Base-by-base conservation (phyloP, 1,140 invertebrate genomes). In the Schlechtendalia chinensis region DNA sequence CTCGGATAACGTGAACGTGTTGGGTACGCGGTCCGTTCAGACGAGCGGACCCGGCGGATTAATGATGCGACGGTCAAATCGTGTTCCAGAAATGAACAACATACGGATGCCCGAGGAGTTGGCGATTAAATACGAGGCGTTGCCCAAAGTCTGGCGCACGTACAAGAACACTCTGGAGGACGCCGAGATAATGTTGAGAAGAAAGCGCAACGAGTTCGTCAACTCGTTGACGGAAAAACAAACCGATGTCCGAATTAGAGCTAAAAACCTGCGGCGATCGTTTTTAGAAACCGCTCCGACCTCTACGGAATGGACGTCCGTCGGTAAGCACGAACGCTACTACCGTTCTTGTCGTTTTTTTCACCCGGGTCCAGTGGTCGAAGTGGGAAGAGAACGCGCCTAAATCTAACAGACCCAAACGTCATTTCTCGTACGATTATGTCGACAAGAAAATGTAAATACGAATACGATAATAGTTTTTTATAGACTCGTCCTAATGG, bases 101-200 rank as follows among this genome's bases (percentile, higher is more conserved):
- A 50, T 59, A 50, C 58, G 27, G 29, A 47, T 47, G n/a, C 1
- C 75, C 24, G 22, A 79, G 47, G 0, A 14, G 27, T 27, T 79
- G 24, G 10, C 12, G 27, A 3, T 45, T 29, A 59, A 63, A 47
- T 79, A 79, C 27, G 14, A 50, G 61, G 24, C 63, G 27, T 50
- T 79, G 14, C 50, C 63, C 24, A 17, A 47, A 19, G 39, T 47
- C 14, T 79, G 75, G 75, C 63, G 10, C 19, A 6, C 8, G 5
- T 79, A 63, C 17, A 79, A 79, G 19, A 79, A 79, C 10, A 79
- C 56, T 19, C 54, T 79, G 1, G 75, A 79, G 61, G 75, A 79
- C 11, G 56, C 75, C 1, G 75, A 58, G 50, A 79, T 79, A 47
- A 79, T 79, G 75, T 61, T 61, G 29, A 63, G 29, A 63, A 79